A percentile compares a stretch with the other conserved stretches of the same genome.
These are phyloP conservation scores for Tamandua tetradactyla DNA, from an alignment of 2,797 vertebrate genomes.

Conservation along the genomic window DNA sequence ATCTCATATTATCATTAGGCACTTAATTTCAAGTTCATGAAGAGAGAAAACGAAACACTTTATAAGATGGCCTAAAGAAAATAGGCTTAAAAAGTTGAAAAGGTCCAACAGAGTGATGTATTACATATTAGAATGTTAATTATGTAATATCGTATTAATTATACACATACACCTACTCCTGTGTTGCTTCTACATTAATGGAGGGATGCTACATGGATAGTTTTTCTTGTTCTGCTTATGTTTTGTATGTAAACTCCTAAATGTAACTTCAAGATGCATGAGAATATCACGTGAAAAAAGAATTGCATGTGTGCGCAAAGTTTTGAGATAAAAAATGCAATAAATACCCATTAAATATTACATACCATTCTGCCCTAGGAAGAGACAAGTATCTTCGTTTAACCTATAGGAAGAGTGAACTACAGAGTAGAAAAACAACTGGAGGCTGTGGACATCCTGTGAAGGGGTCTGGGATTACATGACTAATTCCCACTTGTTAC, in stretches of 20 bases:
- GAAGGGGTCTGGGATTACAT: background rate
- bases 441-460: background rate
- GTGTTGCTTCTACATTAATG: background rate
- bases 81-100: background rate
- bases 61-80: background rate
- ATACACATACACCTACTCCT: background rate
- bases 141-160: background rate
- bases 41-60: background rate
- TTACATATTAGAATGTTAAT: constrained; percentile 2
- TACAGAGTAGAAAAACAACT: background rate
- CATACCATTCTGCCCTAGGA: background rate
- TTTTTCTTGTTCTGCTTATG: background rate
- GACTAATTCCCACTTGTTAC: background rate
- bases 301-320: background rate
- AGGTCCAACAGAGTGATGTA: background rate
- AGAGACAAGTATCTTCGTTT: background rate
- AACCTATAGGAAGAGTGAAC: background rate
- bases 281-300: background rate
- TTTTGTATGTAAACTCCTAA: background rate
- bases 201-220: background rate
- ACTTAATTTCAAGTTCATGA: constrained; percentile 37
- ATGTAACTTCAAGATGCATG: background rate
- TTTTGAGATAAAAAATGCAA: background rate
- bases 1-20: background rate
- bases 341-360: too few species aligned